phyloP scores from a whole-genome alignment of 37 sponge, comb jelly and placozoan genomes.

The Agelas oroides region DNA sequence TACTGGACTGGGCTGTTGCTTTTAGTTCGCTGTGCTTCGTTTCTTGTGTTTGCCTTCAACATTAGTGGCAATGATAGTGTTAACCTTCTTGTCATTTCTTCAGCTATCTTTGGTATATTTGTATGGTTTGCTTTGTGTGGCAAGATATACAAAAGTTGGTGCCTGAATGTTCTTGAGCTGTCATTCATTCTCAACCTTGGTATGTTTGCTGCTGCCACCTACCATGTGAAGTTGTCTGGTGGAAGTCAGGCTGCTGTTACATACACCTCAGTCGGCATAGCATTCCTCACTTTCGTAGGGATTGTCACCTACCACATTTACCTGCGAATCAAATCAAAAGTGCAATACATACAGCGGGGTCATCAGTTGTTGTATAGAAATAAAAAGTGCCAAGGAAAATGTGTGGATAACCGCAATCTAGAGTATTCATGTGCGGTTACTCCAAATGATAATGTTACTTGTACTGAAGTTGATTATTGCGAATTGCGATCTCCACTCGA shows the following conservation, averaged over 20 bases:
- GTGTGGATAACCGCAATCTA: too few species aligned
- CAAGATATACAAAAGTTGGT: neutral
- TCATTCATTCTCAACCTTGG: neutral
- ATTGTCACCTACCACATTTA: neutral
- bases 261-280: neutral
- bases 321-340: too few species aligned
- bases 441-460: too few species aligned
- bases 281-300: neutral
- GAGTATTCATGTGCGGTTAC: too few species aligned
- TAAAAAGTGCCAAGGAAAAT: too few species aligned
- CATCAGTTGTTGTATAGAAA: too few species aligned
- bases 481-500: too few species aligned
- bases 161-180: neutral
- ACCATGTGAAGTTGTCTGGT: neutral
- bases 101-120: neutral
- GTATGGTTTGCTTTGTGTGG: neutral
- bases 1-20: neutral
- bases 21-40: neutral
- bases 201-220: neutral
- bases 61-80: neutral
- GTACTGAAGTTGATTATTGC: too few species aligned
- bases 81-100: neutral
- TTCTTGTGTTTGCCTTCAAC: neutral
- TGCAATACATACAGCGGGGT: too few species aligned
- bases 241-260: neutral